phyloP scores from a whole-genome alignment of 2,888 invertebrate species.

The Pedicia rivosa region DNA sequence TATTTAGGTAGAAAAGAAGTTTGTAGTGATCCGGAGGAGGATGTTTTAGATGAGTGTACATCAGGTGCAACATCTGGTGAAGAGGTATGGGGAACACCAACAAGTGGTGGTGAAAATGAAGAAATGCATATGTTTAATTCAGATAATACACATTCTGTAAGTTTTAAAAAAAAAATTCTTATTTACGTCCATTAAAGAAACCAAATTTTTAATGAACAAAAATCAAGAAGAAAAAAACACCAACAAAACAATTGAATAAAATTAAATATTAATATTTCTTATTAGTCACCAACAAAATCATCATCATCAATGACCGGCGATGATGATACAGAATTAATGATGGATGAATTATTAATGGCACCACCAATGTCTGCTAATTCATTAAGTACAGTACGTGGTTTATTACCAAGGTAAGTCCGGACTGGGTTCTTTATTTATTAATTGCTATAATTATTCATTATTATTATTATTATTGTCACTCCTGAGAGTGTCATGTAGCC shows the following conservation, averaged over 20 bases:
- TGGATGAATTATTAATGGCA: slow-evolving; percentile 64
- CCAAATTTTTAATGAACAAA: too few relatives aligned
- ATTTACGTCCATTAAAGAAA: neutral
- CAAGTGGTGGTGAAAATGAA: slow-evolving; percentile 68
- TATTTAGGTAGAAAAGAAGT: slow-evolving; percentile 26
- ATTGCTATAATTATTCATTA: slow-evolving; percentile 14
- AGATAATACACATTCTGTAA: slow-evolving; percentile 49
- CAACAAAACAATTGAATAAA: neutral
- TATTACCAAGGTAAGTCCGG: slow-evolving; percentile 43
- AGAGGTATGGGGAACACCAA: slow-evolving; percentile 81
- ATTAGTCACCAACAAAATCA: slow-evolving; percentile 43
- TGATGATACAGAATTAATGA: slow-evolving; percentile 66
- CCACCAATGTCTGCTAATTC: slow-evolving; percentile 59
- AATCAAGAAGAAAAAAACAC: neutral
- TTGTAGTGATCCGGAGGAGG: slow-evolving; percentile 32
- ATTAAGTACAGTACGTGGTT: slow-evolving; percentile 48
- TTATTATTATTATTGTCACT: slow-evolving; percentile 2
- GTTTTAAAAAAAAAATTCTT: slow-evolving; percentile 12
- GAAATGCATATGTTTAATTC: slow-evolving; percentile 44
- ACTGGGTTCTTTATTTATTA: too few relatives aligned
- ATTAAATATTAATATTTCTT: slow-evolving; percentile 5
- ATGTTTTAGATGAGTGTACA: slow-evolving; percentile 52
- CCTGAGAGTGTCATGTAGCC: too few relatives aligned
- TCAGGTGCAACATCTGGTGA: slow-evolving; percentile 73
- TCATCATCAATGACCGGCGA: slow-evolving; percentile 50